Base-by-base conservation (phyloP, 2,113 vertebrate species). In the Syngnathoides biaculeatus region DNA sequence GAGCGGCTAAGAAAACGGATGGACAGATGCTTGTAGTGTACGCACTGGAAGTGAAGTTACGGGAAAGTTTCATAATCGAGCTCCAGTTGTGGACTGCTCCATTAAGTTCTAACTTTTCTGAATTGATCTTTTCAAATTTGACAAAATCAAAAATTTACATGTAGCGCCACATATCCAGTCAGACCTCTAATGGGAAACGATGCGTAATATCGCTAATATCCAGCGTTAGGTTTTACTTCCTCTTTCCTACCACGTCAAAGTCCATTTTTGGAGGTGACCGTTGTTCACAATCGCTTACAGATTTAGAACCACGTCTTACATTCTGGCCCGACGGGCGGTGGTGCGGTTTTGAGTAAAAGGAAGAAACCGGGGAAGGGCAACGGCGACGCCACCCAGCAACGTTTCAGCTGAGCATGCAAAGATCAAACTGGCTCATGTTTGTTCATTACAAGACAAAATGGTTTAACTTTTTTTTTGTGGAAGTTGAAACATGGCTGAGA, bases 151-250 rank as follows among this genome's bases (percentile, higher is more conserved):
- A 47, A 19, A 47, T 15, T 47, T 52, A 10, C 20, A 19, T 8
- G 17, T 7, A 2, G 17, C 15, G 20, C 17, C 2, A 8, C 20
- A 22, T 22, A 10, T 52, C 3, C n/a, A 17, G 11, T 10, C n/a
- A 22, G 48, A 50, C 20, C 20, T 48, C 17, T 48, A 48, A n/a
- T 50, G 47, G 19, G 7, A 64, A 68, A 52, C 4, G 2, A 65
- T 59, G 65, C 52, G 42, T 68, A 69, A 79, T 45, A 55, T 30
- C 24, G n/a, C n/a, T n/a, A n/a, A n/a, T n/a, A n/a, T n/a, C n/a
- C n/a, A n/a, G n/a, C n/a, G 48, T 63, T 78, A 26, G 39, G 48
- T 69, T 70, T 62, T 38, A 65, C 45, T 56, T 73, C 79, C 67
- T 71, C 68, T 73, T 79, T 60, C 63, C 62, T 63, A 59, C 13